These are phyloP conservation scores for Poecilia velifera DNA, from an alignment of 2,797 vertebrate genomes.

Conservation along the genomic window DNA sequence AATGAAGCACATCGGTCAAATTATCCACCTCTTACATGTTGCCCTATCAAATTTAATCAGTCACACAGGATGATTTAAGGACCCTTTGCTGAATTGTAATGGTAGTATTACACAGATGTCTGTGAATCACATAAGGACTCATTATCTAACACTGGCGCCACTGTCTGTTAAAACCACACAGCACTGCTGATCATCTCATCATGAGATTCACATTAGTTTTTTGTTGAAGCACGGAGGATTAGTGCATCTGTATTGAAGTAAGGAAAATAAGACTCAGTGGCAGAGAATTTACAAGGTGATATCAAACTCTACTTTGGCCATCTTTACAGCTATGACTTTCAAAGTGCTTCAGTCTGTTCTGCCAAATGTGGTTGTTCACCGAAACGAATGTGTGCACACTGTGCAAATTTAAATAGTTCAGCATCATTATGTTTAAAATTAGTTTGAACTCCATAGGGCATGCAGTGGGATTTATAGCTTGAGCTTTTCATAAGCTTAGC, in stretches of 20 bases:
- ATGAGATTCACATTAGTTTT: conserved; percentile 67
- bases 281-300: conserved; percentile 12
- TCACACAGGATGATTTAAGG: conserved; percentile 55
- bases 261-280: neutral
- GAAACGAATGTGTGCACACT: conserved; percentile 5
- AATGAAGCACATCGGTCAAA: conserved; percentile 34
- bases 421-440: neutral
- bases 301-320: conserved; percentile 2
- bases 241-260: neutral
- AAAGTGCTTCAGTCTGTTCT: neutral
- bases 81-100: conserved; percentile 44
- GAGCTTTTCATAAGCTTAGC: neutral
- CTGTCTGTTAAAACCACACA: conserved; percentile 46
- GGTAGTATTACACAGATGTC: conserved; percentile 58
- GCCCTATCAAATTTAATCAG: conserved; percentile 49
- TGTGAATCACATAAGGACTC: conserved; percentile 58
- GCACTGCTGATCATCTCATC: conserved; percentile 63
- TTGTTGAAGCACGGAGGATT: conserved; percentile 41
- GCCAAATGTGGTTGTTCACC: neutral
- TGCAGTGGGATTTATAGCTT: neutral
- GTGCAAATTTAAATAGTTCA: neutral
- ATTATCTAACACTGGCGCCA: conserved; percentile 66
- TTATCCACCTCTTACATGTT: conserved; percentile 39
- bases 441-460: neutral
- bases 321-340: neutral